Evolutionary conservation across 2,113 vertebrate species (phyloP), one percentile per base, ranked within the genome.

Genomic region (Rhegmatorhina hoffmannsi): DNA sequence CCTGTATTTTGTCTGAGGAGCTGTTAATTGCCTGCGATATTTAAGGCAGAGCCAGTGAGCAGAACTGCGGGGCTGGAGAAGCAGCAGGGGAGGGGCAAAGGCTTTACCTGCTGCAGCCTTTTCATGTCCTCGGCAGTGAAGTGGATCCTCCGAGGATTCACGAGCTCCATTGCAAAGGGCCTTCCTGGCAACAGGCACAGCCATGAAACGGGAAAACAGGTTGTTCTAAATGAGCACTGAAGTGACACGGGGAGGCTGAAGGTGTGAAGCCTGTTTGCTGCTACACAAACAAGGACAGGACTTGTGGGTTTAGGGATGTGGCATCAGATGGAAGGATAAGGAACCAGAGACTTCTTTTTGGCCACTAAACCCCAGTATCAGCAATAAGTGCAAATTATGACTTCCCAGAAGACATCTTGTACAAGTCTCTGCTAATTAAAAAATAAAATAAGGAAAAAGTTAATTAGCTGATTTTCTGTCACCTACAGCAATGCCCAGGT

Each of bases 141-240:
- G 75, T 34, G 97, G 73, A 98, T 90, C 96, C 97, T 98, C 95
- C 97, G 99, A 94, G 99, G 99, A 96, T 99, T 99, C 96, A 99
- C 97, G 94, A 99, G 98, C 98, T 99, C 99, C 89, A 99, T 95
- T 3, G 99, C 99, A 95, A 99, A 99, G n/a, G 99, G 99, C 80
- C 99, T 98, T 97, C 99, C 99, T 99, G 98, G 95, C 95, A 96
- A 85, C 85, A 31, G n/a, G 94, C 85, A 91, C 33, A 58, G 64
- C 29, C 95, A 92, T 50, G 86, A 97, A 97, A 97, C 96, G 97
- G 3, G 91, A 78, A 95, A 96, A 95, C 84, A 89, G 33, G 87
- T 91, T 95, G 96, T 95, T 94, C 92, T 69, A 92, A 96, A 96
- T 98, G 84, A 97, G 68, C 34, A 55, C 91, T 86, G 64, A 53